Evolutionary conservation across 2,113 vertebrate genomes (phyloP), one percentile per base, ranked within the genome.

Genomic region (Boulengerochromis microlepis): DNA sequence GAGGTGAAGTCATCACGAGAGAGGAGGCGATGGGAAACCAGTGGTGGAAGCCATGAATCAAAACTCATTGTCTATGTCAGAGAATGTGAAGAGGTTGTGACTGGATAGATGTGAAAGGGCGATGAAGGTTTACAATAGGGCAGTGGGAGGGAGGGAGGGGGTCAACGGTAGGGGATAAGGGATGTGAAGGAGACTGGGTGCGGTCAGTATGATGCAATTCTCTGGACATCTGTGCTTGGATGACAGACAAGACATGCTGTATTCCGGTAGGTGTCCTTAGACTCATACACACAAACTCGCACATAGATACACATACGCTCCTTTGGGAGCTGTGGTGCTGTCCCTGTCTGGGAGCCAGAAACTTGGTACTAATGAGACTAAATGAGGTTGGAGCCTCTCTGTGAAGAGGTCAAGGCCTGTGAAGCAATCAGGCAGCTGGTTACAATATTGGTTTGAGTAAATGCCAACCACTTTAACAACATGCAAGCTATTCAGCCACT

Each of bases 181-280:
- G 83, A 90, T 85, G 85, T 76, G 52, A 85, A 78, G 80, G 93
- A 90, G 92, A 92, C 93, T 86, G 89, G 93, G 92, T 94, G 93
- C 83, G 92, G 93, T 93, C 91, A 90, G 71, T 93, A 91, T 96
- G 95, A 96, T 95, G 94, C 95, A 94, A 95, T 94, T 84, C 74
- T 24, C 82, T 91, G 90, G 95, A 96, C 94, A 96, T 96, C 94
- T 96, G 96, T 87, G 89, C 86, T 84, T 76, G 59, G 86, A 90
- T 90, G 96, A 96, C 89, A 93, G 95, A 96, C 94, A 93, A 82
- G 91, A 87, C 81, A 82, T 53, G 69, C 81, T 86, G 80, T 89
- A 89, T 92, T 92, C 88, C 10, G n/a, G 87, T 83, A 83, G 86
- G 86, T 85, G 78, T 88, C 87, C 88, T 56, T 38, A 78, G 6